Evolutionary conservation across 2,113 vertebrate genomes (phyloP).

Genomic region (Vidua macroura): DNA sequence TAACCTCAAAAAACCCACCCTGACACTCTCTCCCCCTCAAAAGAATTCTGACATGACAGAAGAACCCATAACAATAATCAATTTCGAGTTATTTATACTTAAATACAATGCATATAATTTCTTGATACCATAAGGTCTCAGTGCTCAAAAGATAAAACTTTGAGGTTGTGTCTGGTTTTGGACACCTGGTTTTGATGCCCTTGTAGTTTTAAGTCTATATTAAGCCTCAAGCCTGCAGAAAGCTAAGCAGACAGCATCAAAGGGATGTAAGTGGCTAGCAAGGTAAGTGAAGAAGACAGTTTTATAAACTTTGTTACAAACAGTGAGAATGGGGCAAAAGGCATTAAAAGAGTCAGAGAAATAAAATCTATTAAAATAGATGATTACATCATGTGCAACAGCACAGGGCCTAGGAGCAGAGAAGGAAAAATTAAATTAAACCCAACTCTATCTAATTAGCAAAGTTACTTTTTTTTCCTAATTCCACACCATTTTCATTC

Average conservation of each 20-base stretch:
- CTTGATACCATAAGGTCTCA: neutral
- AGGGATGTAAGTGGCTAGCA: neutral
- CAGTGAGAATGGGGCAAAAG: neutral
- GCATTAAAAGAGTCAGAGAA: neutral
- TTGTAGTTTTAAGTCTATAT: neutral
- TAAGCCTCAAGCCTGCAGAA: neutral
- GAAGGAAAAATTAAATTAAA: neutral
- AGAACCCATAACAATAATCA: neutral
- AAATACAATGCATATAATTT: neutral
- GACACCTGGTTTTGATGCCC: neutral
- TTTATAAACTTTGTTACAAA: neutral
- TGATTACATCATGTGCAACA: neutral
- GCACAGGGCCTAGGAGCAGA: neutral
- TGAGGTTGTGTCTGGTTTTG: neutral
- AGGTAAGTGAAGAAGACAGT: neutral
- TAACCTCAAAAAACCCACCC: neutral
- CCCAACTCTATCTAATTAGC: neutral
- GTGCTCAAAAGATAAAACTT: neutral
- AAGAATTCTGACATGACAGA: neutral
- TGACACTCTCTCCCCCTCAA: accelerated
- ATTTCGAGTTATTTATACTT: neutral
- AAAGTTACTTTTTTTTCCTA: neutral
- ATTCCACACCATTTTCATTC: neutral
- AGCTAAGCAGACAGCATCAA: neutral
- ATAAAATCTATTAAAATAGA: neutral